phyloP scores from a whole-genome alignment of 2,888 invertebrate species.

The Dione juno region DNA sequence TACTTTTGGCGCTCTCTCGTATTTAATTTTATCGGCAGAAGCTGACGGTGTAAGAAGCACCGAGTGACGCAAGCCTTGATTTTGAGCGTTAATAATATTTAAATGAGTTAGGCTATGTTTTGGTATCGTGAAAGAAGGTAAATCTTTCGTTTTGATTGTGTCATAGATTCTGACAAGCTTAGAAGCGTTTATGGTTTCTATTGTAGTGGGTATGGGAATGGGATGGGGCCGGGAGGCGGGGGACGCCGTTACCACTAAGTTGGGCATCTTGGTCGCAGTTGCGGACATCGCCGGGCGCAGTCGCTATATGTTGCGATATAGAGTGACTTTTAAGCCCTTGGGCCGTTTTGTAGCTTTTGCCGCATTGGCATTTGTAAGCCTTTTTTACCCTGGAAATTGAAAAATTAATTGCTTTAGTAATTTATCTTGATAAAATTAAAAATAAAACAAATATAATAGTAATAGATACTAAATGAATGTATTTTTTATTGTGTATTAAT shows the following conservation, averaged over 20 bases:
- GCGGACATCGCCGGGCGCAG: conserved; percentile 44
- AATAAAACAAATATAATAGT: too few relatives aligned
- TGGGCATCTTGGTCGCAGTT: conserved; percentile 59
- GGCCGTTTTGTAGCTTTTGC: conserved; percentile 92
- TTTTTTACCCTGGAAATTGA: conserved; percentile 87
- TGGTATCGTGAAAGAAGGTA: conserved; percentile 70
- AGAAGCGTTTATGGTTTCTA: conserved; percentile 63
- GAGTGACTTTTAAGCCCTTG: conserved; percentile 91
- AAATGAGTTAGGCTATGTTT: conserved; percentile 67
- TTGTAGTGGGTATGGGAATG: conserved; percentile 53
- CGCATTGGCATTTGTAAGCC: conserved; percentile 92
- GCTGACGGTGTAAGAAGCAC: conserved; percentile 75
- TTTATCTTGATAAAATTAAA: not conserved
- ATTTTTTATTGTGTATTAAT: not conserved
- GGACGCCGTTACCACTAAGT: conserved; percentile 73
- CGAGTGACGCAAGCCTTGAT: conserved; percentile 52
- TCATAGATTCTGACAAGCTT: conserved; percentile 77
- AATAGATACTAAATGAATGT: not conserved
- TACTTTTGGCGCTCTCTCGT: conserved; percentile 65
- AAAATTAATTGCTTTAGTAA: conserved; percentile 13
- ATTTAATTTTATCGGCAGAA: conserved; percentile 58
- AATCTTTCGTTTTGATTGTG: conserved; percentile 68
- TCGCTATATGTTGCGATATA: conserved; percentile 62
- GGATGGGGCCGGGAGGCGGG: conserved; percentile 57
- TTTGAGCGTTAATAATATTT: conserved; percentile 59